Evolutionary conservation across 2,113 vertebrate species (phyloP).

Genomic region (Salminus brasiliensis): DNA sequence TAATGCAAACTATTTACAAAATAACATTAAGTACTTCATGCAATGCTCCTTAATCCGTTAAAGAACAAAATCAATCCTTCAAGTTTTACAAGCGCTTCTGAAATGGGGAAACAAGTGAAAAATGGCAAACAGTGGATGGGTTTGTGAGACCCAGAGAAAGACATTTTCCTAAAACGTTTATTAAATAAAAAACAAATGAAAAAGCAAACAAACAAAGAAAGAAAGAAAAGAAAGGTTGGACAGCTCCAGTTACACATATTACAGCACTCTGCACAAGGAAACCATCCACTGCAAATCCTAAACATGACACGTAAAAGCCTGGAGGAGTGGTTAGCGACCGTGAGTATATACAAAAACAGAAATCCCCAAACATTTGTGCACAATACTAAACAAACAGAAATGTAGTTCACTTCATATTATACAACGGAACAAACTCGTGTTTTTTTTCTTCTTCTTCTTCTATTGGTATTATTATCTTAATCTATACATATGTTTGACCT

Average conservation of each 20-base stretch:
- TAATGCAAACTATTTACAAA: conserved; percentile 97
- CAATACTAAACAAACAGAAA: conserved; percentile 69
- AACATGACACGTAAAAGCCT: conserved; percentile 69
- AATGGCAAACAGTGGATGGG: conserved; percentile 4
- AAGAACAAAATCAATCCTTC: conserved; percentile 83
- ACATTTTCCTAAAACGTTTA: conserved; percentile 72
- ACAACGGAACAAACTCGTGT: conserved; percentile 41
- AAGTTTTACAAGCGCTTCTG: conserved; percentile 77
- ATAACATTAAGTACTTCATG: conserved; percentile 90
- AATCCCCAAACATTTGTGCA: conserved; percentile 66
- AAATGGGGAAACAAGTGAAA: conserved; percentile 66
- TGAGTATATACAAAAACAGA: conserved; percentile 79
- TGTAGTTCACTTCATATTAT: conserved; percentile 69
- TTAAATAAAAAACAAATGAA: conserved; percentile 62
- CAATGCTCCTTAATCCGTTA: conserved; percentile 81
- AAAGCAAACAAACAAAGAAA: conserved; percentile 62
- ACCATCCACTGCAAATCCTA: conserved; percentile 80
- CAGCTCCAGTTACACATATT: conserved; percentile 66
- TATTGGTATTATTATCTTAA: conserved; percentile 29
- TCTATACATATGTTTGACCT: conserved; percentile 40
- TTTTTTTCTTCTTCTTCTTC: conserved; percentile 27
- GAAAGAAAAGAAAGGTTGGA: conserved; percentile 66
- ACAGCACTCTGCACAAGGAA: conserved; percentile 83
- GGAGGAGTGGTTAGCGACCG: conserved; percentile 73
- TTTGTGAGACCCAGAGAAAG: conserved; percentile 29